Evolutionary conservation across 2,113 vertebrate genomes (phyloP), one percentile per base, ranked within the genome.

Genomic region (Mystacornis crossleyi): DNA sequence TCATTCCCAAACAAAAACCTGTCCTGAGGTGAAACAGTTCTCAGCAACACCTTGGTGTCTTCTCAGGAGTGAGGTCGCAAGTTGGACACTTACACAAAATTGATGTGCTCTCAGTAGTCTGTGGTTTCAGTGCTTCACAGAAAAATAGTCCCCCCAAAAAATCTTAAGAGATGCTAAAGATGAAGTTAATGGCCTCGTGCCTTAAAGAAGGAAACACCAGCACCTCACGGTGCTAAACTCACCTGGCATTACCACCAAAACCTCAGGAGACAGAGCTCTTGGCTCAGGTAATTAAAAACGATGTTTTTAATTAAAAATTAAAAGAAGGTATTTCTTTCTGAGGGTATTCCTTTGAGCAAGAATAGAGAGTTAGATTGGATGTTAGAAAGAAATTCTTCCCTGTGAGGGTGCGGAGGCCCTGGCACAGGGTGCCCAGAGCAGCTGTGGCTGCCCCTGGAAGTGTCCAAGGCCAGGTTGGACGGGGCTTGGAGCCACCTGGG

Each of bases 21-120:
- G 2, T 8, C 28, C 33, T 9, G 33, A 23, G 36, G 14, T 48
- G 54, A 48, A 48, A 36, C 8, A n/a, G 13, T 4, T 45, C 28
- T 38, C 58, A 69, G 19, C 3, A 53, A 40, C 24, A 21, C 10
- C n/a, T 43, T 3, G 9, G 17, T 8, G 12, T 28, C 29, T 25
- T 19, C 61, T 75, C 50, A 70, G 36, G 14, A 64, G 33, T 4
- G 19, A 51, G n/a, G 17, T 5, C 12, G 8, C 18, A 43, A 43
- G 20, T 3, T 72, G 31, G 17, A 21, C 34, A 18, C 29, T 74
- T 4, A 40, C 6, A 38, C 9, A 42, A 33, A 51, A 48, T 6
- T 1, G 9, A 8, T 21, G 14, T 7, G 23, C 7, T 43, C 16
- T 78, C 42, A 15, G 14, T 0, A 5, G 1, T 5, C 34, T 6